A percentile compares a stretch with the other conserved stretches of the same genome.
phyloP scores from a whole-genome alignment of 2,113 vertebrate genomes.

The Coregonus clupeaformis region DNA sequence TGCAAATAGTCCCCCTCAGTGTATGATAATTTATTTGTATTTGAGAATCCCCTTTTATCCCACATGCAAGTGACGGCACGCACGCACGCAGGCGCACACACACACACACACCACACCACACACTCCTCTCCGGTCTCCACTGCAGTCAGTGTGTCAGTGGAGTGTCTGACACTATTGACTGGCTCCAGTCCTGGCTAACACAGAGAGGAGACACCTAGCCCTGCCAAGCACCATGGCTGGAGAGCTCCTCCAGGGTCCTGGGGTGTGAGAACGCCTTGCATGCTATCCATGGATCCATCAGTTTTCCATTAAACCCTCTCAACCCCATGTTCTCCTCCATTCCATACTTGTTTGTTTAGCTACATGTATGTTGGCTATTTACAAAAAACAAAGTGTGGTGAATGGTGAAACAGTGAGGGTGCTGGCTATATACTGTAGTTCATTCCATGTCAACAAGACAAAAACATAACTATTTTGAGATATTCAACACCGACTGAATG shows the following conservation, averaged over 20 bases:
- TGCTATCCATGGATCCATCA: slow-evolving; percentile 30
- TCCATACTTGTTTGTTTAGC: slow-evolving; percentile 22
- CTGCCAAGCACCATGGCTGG: slow-evolving; percentile 62
- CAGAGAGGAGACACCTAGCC: slow-evolving; percentile 46
- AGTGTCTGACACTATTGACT: slow-evolving; percentile 55
- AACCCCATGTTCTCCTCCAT: slow-evolving; percentile 24
- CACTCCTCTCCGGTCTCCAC: not conserved
- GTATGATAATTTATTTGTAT: too few relatives aligned
- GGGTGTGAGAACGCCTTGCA: slow-evolving; percentile 68
- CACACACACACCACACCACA: not conserved
- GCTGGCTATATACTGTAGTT: too few relatives aligned
- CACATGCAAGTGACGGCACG: too few relatives aligned
- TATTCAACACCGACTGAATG: not conserved
- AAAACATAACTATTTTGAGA: too few relatives aligned
- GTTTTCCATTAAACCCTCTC: not conserved
- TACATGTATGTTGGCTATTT: slow-evolving; percentile 4
- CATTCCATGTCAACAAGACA: too few relatives aligned
- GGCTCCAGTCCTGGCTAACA: slow-evolving; percentile 58
- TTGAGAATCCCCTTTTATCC: too few relatives aligned
- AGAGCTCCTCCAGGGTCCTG: slow-evolving; percentile 53
- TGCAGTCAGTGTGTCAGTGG: slow-evolving; percentile 26
- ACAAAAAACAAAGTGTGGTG: not conserved
- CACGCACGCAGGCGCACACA: too few relatives aligned
- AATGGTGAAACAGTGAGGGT: too few relatives aligned
- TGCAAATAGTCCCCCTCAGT: too few relatives aligned